Base-by-base conservation (phyloP, 2,113 vertebrate species). In the Petroica traversi region DNA sequence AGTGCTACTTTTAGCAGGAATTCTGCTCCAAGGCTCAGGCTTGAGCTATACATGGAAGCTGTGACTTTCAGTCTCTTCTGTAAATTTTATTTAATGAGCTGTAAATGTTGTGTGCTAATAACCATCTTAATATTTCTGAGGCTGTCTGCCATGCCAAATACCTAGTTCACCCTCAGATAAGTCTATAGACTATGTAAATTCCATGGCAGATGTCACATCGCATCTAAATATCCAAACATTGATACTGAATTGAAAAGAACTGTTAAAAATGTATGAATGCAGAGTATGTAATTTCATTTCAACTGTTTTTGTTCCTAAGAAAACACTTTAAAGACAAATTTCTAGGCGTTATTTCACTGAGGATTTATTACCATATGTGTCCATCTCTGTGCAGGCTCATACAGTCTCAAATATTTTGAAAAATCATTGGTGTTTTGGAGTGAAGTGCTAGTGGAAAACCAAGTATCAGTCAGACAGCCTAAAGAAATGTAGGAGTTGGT, bases 1-100 rank as follows among this genome's bases (percentile, higher is more conserved):
- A 82, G 46, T 93, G 80, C 73, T 96, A 68, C 91, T 95, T 95
- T 93, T 88, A 94, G 73, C 64, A 79, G 62, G 77, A 58, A 64
- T 92, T 91, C 46, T 91, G 59, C 95, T 94, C 23, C 63, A 66
- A 89, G 85, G 86, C 52, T 91, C 0, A 5, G 40, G 8, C 58
- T 93, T 91, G 40, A 66, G 43, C 43, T 94, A 12, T 88, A 33
- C 11, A 15, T 66, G 87, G 31, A 86, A 95, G 58, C 82, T 92
- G 68, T 95, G 87, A 82, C 86, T 96, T 95, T 96, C 59, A 57
- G 33, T 84, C 33, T 88, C 29, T 89, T 87, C 58, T 64, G 34
- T 79, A 72, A 57, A 41, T 88, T 84, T 94, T 84, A 74, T 91
- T 89, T 88, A 85, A 38, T 92, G 64, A 95, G 54, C 68, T 94